Evolutionary conservation across 2,797 vertebrate genomes (phyloP), one percentile per base, ranked within the genome.

Genomic region (Bovichtus diacanthus): DNA sequence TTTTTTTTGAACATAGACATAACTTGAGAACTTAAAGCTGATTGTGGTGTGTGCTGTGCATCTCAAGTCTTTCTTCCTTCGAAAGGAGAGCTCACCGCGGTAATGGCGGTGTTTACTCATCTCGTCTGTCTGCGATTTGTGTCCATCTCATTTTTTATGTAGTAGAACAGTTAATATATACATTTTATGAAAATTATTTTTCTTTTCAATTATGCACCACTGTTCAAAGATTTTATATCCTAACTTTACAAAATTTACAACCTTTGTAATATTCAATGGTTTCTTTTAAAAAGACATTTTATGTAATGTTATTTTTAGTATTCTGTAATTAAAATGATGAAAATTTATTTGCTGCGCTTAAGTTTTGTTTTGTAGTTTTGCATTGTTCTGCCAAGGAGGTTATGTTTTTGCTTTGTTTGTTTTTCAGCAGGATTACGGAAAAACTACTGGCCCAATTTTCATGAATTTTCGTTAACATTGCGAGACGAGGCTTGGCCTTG

Each of bases 251-350:
- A 95, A 92, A 95, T 95, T 94, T 94, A 91, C 92, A 93, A 92
- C 90, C 94, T 95, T 96, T 95, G 93, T 94, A 95, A 94, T 95
- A 94, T 94, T 94, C 91, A 93, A 92, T 94, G 92, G 93, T 93
- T 95, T 93, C 91, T 94, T 94, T 95, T 94, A 93, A 95, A 94
- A 94, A 92, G 85, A 94, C 91, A 90, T 94, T 94, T 94, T 95
- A 95, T 95, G 94, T 94, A 94, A 93, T 94, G 91, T 95, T 95
- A 95, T 95, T 95, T 95, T 95, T 95, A 95, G 95, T 94, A 95
- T 95, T 94, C 93, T 91, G 92, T 94, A 93, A 95, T 94, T 94
- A 94, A 95, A 95, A 91, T 93, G 83, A 93, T 90, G 88, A 93
- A 93, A 93, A 94, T 86, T 71, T 82, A 7, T 73, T 1, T n/a